Percentiles rank a stretch among this genome's conserved stretches.
These are phyloP conservation scores for Adelosebastes latens DNA, from an alignment of 2,797 vertebrate species.

Conservation along the genomic window DNA sequence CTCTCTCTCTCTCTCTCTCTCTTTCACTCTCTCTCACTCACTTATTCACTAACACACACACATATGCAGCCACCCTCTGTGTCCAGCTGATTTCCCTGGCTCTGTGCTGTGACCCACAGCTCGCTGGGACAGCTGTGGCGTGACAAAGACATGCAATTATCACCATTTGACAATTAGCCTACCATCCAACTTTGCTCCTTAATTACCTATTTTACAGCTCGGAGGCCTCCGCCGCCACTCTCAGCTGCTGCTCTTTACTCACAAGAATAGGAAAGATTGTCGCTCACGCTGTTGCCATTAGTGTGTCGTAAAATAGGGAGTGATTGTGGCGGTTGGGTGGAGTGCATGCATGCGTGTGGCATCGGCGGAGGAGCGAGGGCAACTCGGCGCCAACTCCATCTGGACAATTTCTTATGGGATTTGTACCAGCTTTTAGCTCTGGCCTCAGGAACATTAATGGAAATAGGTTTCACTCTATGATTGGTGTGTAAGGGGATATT, in stretches of 20 bases:
- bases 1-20: slow-evolving; percentile 21
- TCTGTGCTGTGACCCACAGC: slow-evolving; percentile 83
- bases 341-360: slow-evolving; percentile 23
- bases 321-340: slow-evolving; percentile 13
- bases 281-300: slow-evolving; percentile 23
- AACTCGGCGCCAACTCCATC: slow-evolving; percentile 19
- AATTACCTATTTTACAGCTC: slow-evolving; percentile 84
- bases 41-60: not conserved
- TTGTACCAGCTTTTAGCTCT: slow-evolving; percentile 15
- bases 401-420: slow-evolving; percentile 20
- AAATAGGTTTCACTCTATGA: not conserved
- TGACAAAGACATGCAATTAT: slow-evolving; percentile 93
- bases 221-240: slow-evolving; percentile 34
- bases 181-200: slow-evolving; percentile 90
- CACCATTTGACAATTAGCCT: slow-evolving; percentile 95
- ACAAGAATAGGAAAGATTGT: slow-evolving; percentile 33
- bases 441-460: not conserved
- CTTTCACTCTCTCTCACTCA: not conserved
- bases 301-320: slow-evolving; percentile 30
- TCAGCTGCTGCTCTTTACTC: slow-evolving; percentile 11
- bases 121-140: slow-evolving; percentile 89
- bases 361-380: not conserved
- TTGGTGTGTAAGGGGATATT: too few relatives aligned
- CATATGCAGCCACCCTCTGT: not conserved
- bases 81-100: slow-evolving; percentile 60